phyloP scores from a whole-genome alignment of 2,888 invertebrate species.

The Ypsolopha scabrella region DNA sequence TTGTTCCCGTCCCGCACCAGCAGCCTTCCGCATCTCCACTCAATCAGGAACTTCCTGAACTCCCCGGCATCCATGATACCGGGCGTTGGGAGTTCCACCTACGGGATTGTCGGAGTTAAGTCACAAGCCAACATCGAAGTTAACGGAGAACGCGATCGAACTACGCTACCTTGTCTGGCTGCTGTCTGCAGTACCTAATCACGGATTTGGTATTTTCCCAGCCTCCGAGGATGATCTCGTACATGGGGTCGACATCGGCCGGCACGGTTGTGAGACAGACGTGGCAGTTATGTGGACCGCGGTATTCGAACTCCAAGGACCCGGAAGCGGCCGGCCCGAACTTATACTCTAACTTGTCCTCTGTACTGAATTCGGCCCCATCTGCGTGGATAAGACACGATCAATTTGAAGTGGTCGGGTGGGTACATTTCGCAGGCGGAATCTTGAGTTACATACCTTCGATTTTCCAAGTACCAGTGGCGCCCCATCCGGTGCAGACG shows the following conservation, averaged over 20 bases:
- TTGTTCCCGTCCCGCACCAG: constrained; percentile 55
- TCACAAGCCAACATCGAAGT: too few species aligned
- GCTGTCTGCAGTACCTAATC: constrained; percentile 72
- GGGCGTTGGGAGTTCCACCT: constrained; percentile 71
- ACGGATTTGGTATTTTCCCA: constrained; percentile 76
- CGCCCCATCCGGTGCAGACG: constrained; percentile 90
- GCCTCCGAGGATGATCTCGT: constrained; percentile 77
- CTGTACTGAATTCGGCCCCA: constrained; percentile 66
- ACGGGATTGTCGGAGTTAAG: constrained; percentile 24
- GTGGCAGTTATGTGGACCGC: constrained; percentile 75
- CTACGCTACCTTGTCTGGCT: constrained; percentile 72
- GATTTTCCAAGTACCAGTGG: constrained; percentile 83
- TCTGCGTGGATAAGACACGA: constrained; percentile 47
- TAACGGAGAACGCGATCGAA: constrained; percentile 3
- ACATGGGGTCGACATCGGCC: constrained; percentile 71
- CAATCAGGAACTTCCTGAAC: constrained; percentile 66
- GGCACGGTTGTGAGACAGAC: constrained; percentile 68
- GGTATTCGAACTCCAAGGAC: constrained; percentile 67
- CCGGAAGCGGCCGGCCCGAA: constrained; percentile 69
- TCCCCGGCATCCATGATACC: constrained; percentile 68
- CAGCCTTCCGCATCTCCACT: constrained; percentile 69
- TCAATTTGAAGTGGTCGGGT: constrained; percentile 22
- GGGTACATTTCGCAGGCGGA: constrained; percentile 54
- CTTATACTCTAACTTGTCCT: constrained; percentile 70
- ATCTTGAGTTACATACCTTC: constrained; percentile 68